Conservation (phyloP, 2,888 invertebrate species). For the Dasypogon diadema region DNA sequence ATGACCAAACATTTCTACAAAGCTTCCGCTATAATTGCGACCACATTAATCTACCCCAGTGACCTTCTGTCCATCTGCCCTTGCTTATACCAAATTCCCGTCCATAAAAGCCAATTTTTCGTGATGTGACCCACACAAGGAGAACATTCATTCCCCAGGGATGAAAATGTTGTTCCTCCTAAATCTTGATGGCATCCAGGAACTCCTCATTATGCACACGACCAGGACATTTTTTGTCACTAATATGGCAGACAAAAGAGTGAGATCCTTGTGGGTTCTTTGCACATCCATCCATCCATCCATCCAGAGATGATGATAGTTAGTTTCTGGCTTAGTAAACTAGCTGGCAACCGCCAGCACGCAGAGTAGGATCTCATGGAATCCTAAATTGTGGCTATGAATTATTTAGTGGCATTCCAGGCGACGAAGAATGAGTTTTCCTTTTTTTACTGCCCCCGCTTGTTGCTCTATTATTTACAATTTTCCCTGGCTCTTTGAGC, state of each 20-base stretch:
- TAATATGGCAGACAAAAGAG: conserved; percentile 15
- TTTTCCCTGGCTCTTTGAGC: neutral
- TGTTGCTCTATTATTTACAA: conserved; percentile 28
- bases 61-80: neutral
- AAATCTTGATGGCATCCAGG: neutral
- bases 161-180: neutral
- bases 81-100: neutral
- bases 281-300: conserved; percentile 9
- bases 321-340: neutral
- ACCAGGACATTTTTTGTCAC: neutral
- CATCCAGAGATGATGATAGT: conserved; percentile 29
- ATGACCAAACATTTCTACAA: too few species aligned
- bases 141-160: neutral
- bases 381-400: conserved; percentile 27
- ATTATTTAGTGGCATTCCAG: conserved; percentile 23
- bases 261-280: neutral
- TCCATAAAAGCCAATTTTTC: neutral
- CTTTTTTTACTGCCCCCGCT: conserved; percentile 2
- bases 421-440: conserved; percentile 1
- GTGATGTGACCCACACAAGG: neutral
- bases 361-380: neutral
- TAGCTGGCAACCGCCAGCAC: neutral
- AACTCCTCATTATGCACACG: neutral
- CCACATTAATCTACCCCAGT: neutral
- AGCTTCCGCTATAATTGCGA: too few species aligned